Base-by-base conservation (phyloP, 1,140 invertebrate species). In the Globodera rostochiensis region DNA sequence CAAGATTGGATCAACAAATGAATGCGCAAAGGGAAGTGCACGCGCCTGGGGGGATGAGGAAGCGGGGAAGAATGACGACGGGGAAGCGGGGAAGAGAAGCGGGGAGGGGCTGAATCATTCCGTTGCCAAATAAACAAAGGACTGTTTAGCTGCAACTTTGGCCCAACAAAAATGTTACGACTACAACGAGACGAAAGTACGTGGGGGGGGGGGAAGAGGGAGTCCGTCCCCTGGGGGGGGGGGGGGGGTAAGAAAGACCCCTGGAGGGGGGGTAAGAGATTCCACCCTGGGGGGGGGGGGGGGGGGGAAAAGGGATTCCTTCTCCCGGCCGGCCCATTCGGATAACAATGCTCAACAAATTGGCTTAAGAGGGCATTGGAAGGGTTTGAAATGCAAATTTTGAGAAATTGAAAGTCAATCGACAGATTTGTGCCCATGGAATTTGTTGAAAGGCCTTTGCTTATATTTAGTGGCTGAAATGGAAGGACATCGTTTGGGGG, bases 1-100 rank as follows among this genome's bases (percentile, higher is more conserved):
- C 57, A 15, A 71, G 69, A 71, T 71, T 71, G 69, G 69, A 71
- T 71, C 69, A 71, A 47, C 69, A 71, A 4, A 71, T 69, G 66
- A 19, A 4, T 11, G 66, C 19, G 66, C 8, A 36, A 69, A n/a
- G 66, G 66, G 36, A 69, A 36, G 25, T 36, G 25, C 25, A 36
- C 25, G 25, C 25, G 25, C 25, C 25, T 36, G 15, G n/a, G 19
- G 66, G 19, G n/a, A 36, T 11, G 66, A 69, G 8, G 15, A 69
- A 69, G n/a, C 7, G 8, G 66, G 66, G 66, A 6, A 69, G 15
- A 15, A 36, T 6, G 15, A 36, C 5, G 66, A 69, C 5, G 19
- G 66, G 66, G 66, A 4, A n/a, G 15, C 8, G 19, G 8, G 19
- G 15, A 21, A 3, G 50, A 3, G 50, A 50, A 8, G 50, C 7